Base-by-base conservation (phyloP, 2,888 invertebrate species). In the Clostera curtula region DNA sequence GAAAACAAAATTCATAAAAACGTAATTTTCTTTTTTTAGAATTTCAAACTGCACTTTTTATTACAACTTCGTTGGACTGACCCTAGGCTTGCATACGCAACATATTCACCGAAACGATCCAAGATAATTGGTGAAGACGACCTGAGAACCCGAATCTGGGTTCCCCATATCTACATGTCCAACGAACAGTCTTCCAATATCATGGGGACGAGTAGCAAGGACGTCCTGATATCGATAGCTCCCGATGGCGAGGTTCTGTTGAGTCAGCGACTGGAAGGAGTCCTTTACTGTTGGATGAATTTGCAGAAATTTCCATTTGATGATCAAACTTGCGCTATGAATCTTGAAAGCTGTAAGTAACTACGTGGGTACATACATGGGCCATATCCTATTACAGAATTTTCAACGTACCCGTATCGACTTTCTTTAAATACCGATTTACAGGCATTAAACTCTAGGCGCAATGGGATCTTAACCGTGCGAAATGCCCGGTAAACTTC, bases 231-330 rank as follows among this genome's bases (percentile, higher is more conserved):
- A 20, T 91, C 93, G 7, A 89, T 95, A 36, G 89, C 89, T 23
- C 91, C 93, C 0, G 87, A 90, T 35, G 95, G 95, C 7, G 91
- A 90, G 47, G 93, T 95, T 0, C 85, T 92, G 4, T 89, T 93
- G 54, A 92, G 93, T 23, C 88, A 90, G 12, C 74, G 95, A 48
- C 88, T 94, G 75, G 93, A 93, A 59, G 90, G 93, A 0, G 91
- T 90, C 1, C 85, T 95, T 0, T 92, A 93, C 48, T 95, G 95
- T 54, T 92, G 93, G 86, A 92, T 95, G 87, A 90, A 93, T 55
- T 74, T 95, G 36, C 90, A 93, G 61, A 94, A 95, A 61, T 95
- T 95, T 56, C 95, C 95, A 1, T 94, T 95, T 52, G 95, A 95
- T 57, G 90, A 91, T 29, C 95, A 95, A 68, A 87, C 88, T 13